Base-by-base conservation (phyloP, 2,113 vertebrate species). In the Damaliscus lunatus region DNA sequence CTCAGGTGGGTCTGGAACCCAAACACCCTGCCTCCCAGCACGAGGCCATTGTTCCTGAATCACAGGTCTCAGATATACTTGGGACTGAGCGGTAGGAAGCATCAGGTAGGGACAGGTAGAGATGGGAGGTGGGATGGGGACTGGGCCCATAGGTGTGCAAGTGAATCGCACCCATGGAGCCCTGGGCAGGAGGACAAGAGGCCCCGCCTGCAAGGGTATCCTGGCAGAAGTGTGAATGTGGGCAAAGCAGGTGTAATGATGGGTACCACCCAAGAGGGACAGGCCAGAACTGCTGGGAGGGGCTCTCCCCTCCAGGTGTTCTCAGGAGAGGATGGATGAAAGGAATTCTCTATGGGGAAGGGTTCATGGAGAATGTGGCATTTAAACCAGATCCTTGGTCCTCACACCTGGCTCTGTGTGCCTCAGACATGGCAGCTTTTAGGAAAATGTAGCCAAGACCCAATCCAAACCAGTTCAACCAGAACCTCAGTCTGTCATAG, bases 401-500 rank as follows among this genome's bases (percentile, higher is more conserved):
- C 52, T 93, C 21, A 81, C 64, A 48, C 74, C 62, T 96, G 13
- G n/a, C 16, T 36, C 13, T 2, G 31, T 36, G 13, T 9, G 36
- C 3, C 6, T 81, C 43, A 67, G 48, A 21, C 60, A 19, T 29
- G 77, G 67, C 74, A 78, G 33, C 57, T 90, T 88, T 94, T 10
- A 86, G 88, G 46, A 86, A 33, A 33, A 43, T 8, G 29, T 25
- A 23, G 21, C n/a, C 87, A 84, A 48, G 46, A 81, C 36, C 23
- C 25, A 19, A 5, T 67, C 40, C 64, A 52, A 84, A 60, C 43
- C 11, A 5, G 2, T 27, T 62, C 40, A 53, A 43, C 64, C 15
- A 53, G 59, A 57, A 53, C 29, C 33, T 15, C 2, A 2, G 21
- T 17, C 50, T 0, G 0, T 23, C 33, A 3, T 2, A 43, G 88